Conservation (phyloP, 2,797 vertebrate species). For the Cyprinodon diabolis region DNA sequence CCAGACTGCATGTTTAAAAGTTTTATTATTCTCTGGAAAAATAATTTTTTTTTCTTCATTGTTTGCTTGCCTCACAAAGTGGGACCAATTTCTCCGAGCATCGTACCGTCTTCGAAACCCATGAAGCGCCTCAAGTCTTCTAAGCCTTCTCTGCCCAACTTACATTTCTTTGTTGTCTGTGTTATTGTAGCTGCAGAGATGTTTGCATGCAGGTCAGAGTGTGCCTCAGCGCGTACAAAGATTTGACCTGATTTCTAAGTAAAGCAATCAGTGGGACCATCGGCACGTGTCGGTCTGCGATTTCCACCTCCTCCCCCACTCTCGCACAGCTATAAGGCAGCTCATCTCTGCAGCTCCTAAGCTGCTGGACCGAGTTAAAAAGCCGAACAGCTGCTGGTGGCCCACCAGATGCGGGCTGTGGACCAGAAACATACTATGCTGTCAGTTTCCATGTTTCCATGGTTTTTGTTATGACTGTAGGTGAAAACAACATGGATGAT, state of each 20-base stretch:
- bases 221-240: constrained; percentile 48
- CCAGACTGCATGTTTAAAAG: constrained; percentile 25
- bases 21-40: constrained; percentile 21
- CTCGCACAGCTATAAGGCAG: constrained; percentile 37
- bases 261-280: constrained; percentile 61
- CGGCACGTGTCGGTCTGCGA: constrained; percentile 56
- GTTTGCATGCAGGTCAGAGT: constrained; percentile 32
- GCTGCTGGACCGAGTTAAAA: constrained; percentile 61
- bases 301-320: constrained; percentile 22
- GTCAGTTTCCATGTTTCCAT: constrained; percentile 18
- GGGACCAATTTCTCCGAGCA: constrained; percentile 40
- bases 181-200: constrained; percentile 23
- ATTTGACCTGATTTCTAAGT: constrained; percentile 74
- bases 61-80: constrained; percentile 45
- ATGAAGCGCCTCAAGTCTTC: constrained; percentile 19
- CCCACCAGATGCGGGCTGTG: constrained; percentile 59
- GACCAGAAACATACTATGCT: constrained; percentile 48
- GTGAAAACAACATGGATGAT: constrained; percentile 8
- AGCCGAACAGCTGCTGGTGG: constrained; percentile 61
- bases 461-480: constrained; percentile 10
- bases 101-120: constrained; percentile 21
- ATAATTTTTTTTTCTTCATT: constrained; percentile 30
- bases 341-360: constrained; percentile 64
- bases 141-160: not conserved
- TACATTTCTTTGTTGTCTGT: constrained; percentile 48